Conservation (phyloP, 2,113 vertebrate genomes). For the Passer montanus region DNA sequence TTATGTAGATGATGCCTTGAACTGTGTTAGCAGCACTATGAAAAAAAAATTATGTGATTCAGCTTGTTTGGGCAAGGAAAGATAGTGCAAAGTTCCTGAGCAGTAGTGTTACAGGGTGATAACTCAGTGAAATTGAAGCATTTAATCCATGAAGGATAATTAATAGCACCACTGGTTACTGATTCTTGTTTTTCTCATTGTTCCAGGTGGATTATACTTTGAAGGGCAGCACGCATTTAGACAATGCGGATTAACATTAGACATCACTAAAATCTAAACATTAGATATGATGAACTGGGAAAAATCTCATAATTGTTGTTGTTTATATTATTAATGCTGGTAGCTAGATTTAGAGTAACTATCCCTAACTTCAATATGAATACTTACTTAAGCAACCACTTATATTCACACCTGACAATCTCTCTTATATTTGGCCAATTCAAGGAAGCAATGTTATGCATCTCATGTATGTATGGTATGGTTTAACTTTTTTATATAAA, state of each 20-base stretch:
- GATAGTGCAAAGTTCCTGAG: slow-evolving; percentile 1
- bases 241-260: background rate
- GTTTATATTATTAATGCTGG: background rate
- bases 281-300: background rate
- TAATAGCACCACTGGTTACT: background rate
- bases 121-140: slow-evolving; percentile 21
- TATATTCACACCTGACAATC: background rate
- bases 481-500: background rate
- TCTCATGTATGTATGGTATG: background rate
- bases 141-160: slow-evolving; percentile 36
- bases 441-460: background rate
- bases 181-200: background rate
- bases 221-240: background rate
- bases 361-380: background rate
- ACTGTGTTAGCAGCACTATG: background rate
- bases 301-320: background rate
- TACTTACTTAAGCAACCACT: background rate
- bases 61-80: background rate
- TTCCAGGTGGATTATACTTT: background rate
- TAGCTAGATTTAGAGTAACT: background rate
- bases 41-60: background rate
- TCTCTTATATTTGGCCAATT: background rate
- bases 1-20: background rate
- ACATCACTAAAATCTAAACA: background rate
- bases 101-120: background rate